phyloP scores from a whole-genome alignment of 2,113 vertebrate species.

The Erpornis zantholeuca region DNA sequence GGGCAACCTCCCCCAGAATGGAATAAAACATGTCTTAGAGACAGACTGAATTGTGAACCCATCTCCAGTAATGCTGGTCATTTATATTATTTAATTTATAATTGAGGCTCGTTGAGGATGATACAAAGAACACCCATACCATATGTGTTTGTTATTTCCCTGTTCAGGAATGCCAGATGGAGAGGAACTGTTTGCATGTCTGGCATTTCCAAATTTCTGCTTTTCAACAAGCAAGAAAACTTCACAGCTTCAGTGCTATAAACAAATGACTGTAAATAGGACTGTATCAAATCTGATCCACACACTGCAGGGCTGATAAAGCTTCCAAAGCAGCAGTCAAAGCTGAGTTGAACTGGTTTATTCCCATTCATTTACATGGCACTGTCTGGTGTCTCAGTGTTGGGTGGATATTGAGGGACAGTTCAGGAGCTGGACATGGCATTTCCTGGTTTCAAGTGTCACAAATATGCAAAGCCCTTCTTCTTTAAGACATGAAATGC shows the following conservation, averaged over 20 bases:
- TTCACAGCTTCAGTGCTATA: background rate
- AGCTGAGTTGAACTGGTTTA: background rate
- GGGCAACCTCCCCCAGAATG: background rate
- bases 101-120: background rate
- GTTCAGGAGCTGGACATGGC: background rate
- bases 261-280: slow-evolving; percentile 8
- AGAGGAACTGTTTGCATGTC: background rate
- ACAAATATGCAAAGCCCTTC: background rate
- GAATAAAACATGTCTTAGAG: background rate
- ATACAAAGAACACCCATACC: background rate
- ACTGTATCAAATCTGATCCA: background rate
- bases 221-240: background rate
- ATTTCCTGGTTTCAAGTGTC: background rate
- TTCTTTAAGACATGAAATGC: background rate
- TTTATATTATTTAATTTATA: background rate
- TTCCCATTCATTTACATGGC: background rate
- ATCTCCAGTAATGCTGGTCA: background rate
- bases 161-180: background rate
- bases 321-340: background rate
- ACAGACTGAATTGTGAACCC: background rate
- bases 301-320: background rate
- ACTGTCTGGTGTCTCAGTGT: background rate
- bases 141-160: background rate
- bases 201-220: slow-evolving; percentile 4
- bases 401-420: background rate